Base-by-base conservation (phyloP, 2,888 invertebrate species). In the Mamestra brassicae region DNA sequence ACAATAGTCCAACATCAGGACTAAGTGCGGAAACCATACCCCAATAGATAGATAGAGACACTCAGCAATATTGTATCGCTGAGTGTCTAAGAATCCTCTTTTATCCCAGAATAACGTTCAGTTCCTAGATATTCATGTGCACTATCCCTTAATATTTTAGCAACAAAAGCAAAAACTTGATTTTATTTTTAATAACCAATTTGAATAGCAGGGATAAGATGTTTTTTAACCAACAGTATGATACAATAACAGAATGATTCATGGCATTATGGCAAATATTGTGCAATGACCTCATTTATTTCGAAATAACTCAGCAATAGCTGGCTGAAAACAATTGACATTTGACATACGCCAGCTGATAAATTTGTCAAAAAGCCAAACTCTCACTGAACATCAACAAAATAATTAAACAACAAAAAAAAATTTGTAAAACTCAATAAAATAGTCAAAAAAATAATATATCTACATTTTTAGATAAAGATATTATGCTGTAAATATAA, bases 301-400 rank as follows among this genome's bases (percentile, higher is more conserved):
- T 38, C 3, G 47, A 69, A 80, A 80, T 75, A 26, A 0, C 10
- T 61, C 45, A 26, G 26, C 15, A 50, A 60, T 66, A 17, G 36
- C 85, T 83, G 85, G 83, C 83, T 47, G 54, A 13, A 10, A 78
- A 85, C 36, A 72, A 70, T 50, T 54, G 47, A 69, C 38, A 64
- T 71, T 66, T 67, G 78, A 70, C 85, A 69, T 3, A 5, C 10
- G 3, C 4, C 83, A 71, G 78, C 57, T 85, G 73, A 65, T 38
- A 52, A 10, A 60, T 15, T 4, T 58, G 64, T 62, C 83, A 81
- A 67, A 54, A 67, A 45, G 54, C 10, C 73, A 64, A 64, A 26
- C 55, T 72, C 61, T 83, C 69, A 83, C 4, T 17, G 47, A 52
- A 58, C 3, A 70, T 72, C 36, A 81, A 73, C 66, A 72, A 74